Percentiles rank a stretch among this genome's conserved stretches.
These are phyloP conservation scores for Psococerastis gibbosa DNA, from an alignment of 2,888 invertebrate genomes.

Conservation along the genomic window DNA sequence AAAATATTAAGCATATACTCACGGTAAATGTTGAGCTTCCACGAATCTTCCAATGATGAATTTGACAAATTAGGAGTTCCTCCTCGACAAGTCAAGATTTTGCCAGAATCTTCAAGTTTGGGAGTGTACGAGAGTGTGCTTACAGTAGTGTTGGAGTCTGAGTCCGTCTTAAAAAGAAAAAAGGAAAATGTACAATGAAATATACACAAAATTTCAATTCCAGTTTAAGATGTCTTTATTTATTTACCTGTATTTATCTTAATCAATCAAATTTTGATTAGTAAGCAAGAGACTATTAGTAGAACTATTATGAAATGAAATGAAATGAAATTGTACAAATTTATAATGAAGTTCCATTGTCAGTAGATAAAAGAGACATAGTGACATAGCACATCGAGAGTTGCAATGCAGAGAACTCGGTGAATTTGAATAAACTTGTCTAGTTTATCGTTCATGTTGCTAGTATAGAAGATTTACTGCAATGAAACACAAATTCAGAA, in stretches of 20 bases:
- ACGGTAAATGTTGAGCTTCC: slow-evolving; percentile 20
- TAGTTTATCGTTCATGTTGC: too few species aligned
- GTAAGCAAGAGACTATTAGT: background rate
- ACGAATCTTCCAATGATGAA: slow-evolving; percentile 18
- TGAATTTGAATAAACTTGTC: too few species aligned
- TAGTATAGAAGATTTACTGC: too few species aligned
- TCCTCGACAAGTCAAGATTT: slow-evolving; percentile 23
- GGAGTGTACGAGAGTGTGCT: slow-evolving; percentile 24
- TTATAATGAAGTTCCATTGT: too few species aligned
- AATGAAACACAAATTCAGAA: too few species aligned
- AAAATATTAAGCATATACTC: too few species aligned
- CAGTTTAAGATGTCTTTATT: too few species aligned
- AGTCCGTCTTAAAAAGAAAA: slow-evolving; percentile 17
- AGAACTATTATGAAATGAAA: background rate
- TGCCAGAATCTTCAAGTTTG: slow-evolving; percentile 24
- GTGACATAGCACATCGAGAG: too few species aligned
- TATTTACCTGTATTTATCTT: too few species aligned
- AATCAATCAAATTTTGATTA: background rate
- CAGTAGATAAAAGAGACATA: too few species aligned
- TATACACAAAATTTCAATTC: too few species aligned
- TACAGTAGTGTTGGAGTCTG: slow-evolving; percentile 23
- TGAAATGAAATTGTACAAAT: background rate
- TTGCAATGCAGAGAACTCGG: too few species aligned
- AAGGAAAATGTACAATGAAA: background rate
- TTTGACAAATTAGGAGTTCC: slow-evolving; percentile 19